These are phyloP conservation scores for Minunthozetes semirufus DNA, from an alignment of 2,888 invertebrate species.

Conservation along the genomic window DNA sequence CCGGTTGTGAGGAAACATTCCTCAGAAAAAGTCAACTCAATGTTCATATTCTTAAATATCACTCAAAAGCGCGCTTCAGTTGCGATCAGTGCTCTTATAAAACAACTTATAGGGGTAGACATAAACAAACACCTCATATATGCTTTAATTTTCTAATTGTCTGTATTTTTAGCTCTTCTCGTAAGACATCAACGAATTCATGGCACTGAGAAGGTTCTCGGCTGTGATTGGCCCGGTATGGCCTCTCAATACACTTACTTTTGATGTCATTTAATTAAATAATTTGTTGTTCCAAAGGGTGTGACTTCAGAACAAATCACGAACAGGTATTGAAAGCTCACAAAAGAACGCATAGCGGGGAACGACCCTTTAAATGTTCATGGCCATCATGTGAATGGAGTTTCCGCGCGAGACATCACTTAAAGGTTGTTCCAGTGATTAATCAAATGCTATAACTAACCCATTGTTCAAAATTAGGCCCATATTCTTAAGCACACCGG, in stretches of 20 bases:
- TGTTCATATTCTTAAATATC: slow-evolving; percentile 6
- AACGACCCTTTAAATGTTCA: neutral
- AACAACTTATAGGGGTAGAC: neutral
- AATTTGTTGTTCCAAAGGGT: neutral
- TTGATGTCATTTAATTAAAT: neutral
- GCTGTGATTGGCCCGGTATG: slow-evolving; percentile 19
- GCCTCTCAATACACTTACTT: neutral
- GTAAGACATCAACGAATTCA: slow-evolving; percentile 12
- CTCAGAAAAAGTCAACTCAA: neutral
- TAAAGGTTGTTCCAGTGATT: neutral
- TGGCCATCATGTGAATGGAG: neutral
- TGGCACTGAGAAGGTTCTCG: neutral
- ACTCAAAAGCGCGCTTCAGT: neutral
- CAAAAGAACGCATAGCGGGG: neutral
- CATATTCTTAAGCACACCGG: slow-evolving; percentile 16
- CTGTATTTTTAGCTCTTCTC: neutral
- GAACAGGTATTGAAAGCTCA: slow-evolving; percentile 7
- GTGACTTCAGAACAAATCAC: neutral
- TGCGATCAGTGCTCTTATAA: slow-evolving; percentile 11
- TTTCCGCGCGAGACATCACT: neutral
- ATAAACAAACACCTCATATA: neutral
- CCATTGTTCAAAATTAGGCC: neutral
- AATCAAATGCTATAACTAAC: neutral
- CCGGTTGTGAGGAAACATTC: slow-evolving; percentile 14
- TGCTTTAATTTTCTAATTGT: neutral